A percentile compares a stretch with the other conserved stretches of the same genome.
Conservation (phyloP, 92 coral and sea anemone species). For the Virgularia gustaviana region DNA sequence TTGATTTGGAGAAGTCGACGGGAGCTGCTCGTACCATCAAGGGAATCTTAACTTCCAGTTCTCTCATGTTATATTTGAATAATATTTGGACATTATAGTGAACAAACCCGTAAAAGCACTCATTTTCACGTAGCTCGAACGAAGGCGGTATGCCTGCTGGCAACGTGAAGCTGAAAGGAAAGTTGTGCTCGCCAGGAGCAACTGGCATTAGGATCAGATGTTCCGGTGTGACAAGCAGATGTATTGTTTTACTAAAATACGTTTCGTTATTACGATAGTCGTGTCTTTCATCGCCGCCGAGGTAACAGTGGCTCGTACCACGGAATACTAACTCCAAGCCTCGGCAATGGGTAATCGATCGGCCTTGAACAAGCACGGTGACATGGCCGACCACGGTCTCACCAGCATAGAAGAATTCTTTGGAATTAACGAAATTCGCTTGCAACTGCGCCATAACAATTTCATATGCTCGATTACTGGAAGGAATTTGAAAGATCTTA, state of each 20-base stretch:
- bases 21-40: neutral
- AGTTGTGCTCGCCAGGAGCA: slow-evolving; percentile 7
- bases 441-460: slow-evolving; percentile 6
- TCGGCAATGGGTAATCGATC: neutral
- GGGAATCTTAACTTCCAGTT: neutral
- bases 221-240: neutral
- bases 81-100: neutral
- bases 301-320: neutral
- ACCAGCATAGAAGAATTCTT: slow-evolving; percentile 19
- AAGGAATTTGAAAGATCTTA: no score
- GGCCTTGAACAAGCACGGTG: neutral
- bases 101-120: neutral
- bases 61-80: neutral
- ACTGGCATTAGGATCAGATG: neutral
- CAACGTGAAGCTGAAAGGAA: neutral
- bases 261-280: neutral
- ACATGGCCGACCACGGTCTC: slow-evolving; percentile 1
- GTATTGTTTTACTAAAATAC: neutral
- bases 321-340: neutral
- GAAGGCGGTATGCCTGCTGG: slow-evolving; percentile 4
- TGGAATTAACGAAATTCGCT: slow-evolving; percentile 2
- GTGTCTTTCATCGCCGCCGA: neutral
- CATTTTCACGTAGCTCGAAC: neutral
- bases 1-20: neutral
- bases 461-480: no score